Base-by-base conservation (phyloP, 1,140 invertebrate genomes). In the Drosophila orosa region DNA sequence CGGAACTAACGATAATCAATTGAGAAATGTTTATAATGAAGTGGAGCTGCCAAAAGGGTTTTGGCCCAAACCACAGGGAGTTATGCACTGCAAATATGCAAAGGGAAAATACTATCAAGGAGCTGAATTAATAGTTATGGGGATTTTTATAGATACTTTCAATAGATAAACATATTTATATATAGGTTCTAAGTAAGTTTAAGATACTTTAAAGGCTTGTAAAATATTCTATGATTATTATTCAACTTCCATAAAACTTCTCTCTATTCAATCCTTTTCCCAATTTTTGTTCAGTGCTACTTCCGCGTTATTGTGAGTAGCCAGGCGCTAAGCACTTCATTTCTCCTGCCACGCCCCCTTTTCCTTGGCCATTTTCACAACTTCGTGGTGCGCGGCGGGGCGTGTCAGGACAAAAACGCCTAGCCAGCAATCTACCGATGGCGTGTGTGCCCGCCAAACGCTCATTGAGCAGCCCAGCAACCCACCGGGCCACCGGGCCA, bases 1-100 rank as follows among this genome's bases (percentile, higher is more conserved):
- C 35, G 25, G 17, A 86, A 72, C 79, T 87, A 87, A 87, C 83
- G 83, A 86, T 86, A 87, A 86, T 86, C 83, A 86, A 86, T 86
- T 86, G 83, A 86, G 83, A 86, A 86, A 87, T 87, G 83, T 87
- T 82, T 87, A 86, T 87, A 86, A 86, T 87, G 83, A 86, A 86
- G 83, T 87, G 83, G 83, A 48, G 75, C 84, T 59, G 67, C 71
- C 75, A 73, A 73, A 54, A 76, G 79, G 61, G 61, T 75, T 75
- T 45, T 24, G 50, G 50, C 50, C 35, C 55, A 5, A 10, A 37
- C 39, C 56, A 47, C 25, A 48, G 4, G 12, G 13, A 33, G 40
- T 24, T 33, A 7, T 42, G 42, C 71, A 75, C 55, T 76, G 37
- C 4, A 54, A 35, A 9, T 25, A 44, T 13, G 6, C n/a, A 39